A percentile compares a stretch with the other conserved stretches of the same genome.
These are phyloP conservation scores for Eulithis prunata DNA, from an alignment of 2,888 invertebrate species.

Conservation along the genomic window DNA sequence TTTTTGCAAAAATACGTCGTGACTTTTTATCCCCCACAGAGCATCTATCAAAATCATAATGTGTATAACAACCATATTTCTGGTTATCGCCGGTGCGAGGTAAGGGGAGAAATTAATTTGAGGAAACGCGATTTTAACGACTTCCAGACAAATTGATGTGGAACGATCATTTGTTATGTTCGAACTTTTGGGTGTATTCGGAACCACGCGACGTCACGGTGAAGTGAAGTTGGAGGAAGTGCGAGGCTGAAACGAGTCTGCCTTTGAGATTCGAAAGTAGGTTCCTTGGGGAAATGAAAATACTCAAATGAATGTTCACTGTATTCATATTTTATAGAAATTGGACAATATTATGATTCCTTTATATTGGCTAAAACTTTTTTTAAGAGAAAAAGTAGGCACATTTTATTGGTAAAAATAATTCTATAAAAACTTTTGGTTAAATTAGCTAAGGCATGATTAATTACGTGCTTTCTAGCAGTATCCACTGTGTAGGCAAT, in stretches of 20 bases:
- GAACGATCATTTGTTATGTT: slow-evolving; percentile 76
- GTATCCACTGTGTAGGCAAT: too few species aligned
- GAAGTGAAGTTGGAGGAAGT: slow-evolving; percentile 15
- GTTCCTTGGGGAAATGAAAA: slow-evolving; percentile 12
- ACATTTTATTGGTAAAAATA: too few species aligned
- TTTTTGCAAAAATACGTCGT: slow-evolving; percentile 21
- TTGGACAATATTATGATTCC: background rate
- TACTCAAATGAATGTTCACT: background rate
- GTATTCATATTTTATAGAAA: slow-evolving; percentile 1
- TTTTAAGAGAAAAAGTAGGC: too few species aligned
- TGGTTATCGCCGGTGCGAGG: slow-evolving; percentile 54
- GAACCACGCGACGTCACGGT: slow-evolving; percentile 34
- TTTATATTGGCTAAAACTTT: too few species aligned
- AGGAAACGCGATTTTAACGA: slow-evolving; percentile 77
- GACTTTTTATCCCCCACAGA: slow-evolving; percentile 50
- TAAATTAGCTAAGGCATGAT: too few species aligned
- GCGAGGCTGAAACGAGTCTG: slow-evolving; percentile 7
- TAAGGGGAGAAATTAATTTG: slow-evolving; percentile 75
- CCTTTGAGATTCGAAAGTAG: slow-evolving; percentile 18
- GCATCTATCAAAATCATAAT: slow-evolving; percentile 66
- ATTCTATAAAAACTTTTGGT: too few species aligned
- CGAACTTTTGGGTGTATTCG: slow-evolving; percentile 59
- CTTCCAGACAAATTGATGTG: slow-evolving; percentile 74
- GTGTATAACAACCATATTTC: slow-evolving; percentile 65
- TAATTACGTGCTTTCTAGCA: too few species aligned